Conservation (phyloP, 2,888 invertebrate species). For the Acleris holmiana region DNA sequence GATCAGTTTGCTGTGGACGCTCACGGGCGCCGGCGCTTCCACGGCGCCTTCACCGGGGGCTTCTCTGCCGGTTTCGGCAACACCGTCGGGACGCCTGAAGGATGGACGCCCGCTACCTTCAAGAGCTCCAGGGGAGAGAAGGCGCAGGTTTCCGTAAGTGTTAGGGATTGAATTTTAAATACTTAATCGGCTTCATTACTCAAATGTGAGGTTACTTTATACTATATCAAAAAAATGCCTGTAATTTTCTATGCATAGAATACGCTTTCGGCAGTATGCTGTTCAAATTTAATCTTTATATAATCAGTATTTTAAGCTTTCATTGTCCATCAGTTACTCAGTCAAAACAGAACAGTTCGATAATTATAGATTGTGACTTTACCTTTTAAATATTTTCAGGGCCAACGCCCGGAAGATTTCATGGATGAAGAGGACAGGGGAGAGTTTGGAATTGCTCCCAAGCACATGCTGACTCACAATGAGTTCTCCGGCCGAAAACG, state of each 20-base stretch:
- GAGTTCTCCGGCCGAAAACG: conserved; percentile 87
- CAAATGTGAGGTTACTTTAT: too few relatives aligned
- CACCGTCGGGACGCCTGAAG: conserved; percentile 97
- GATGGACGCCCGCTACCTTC: conserved; percentile 96
- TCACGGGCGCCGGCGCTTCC: conserved; percentile 95
- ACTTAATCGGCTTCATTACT: too few relatives aligned
- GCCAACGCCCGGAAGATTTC: conserved; percentile 94
- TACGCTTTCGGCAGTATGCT: too few relatives aligned
- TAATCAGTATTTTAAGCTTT: too few relatives aligned
- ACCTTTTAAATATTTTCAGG: conserved; percentile 47
- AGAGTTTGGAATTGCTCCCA: conserved; percentile 97
- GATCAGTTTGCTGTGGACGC: conserved; percentile 96
- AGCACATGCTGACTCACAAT: conserved; percentile 90
- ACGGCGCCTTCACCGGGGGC: conserved; percentile 99
- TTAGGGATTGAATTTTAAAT: background rate
- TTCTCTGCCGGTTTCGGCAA: conserved; percentile 99
- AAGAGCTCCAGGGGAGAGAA: conserved; percentile 93
- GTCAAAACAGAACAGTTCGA: too few relatives aligned
- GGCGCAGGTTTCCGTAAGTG: conserved; percentile 62
- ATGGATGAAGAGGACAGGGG: conserved; percentile 99
- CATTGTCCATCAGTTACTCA: too few relatives aligned
- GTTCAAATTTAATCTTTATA: too few relatives aligned
- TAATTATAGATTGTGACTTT: background rate
- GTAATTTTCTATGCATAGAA: too few relatives aligned
- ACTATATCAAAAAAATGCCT: too few relatives aligned